Conservation (phyloP, 2,113 vertebrate genomes). For the Nannobrachium achirus region DNA sequence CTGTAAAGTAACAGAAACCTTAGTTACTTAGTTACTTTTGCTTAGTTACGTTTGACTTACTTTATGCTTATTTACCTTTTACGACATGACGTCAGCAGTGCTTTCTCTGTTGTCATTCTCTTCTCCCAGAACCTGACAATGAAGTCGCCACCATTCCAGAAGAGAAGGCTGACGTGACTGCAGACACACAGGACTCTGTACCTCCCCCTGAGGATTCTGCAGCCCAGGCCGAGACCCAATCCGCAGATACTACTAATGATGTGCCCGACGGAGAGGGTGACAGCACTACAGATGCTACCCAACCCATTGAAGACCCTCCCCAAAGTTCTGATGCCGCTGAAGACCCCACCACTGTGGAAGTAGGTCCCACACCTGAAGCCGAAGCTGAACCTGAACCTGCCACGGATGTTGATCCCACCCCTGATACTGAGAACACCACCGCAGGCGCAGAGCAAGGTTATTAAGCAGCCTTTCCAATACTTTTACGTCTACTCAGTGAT, state of each 20-base stretch:
- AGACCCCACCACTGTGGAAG: slow-evolving; percentile 22
- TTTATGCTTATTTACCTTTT: too few relatives aligned
- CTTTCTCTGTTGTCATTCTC: background rate
- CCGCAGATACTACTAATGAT: slow-evolving; percentile 8
- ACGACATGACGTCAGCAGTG: too few relatives aligned
- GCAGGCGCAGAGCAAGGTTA: background rate
- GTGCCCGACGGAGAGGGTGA: slow-evolving; percentile 39
- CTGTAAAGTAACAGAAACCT: too few relatives aligned
- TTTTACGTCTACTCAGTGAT: too few relatives aligned
- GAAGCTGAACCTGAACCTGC: slow-evolving; percentile 28
- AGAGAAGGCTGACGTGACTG: background rate
- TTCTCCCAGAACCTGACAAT: background rate
- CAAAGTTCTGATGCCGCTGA: slow-evolving; percentile 15
- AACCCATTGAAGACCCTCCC: slow-evolving; percentile 25
- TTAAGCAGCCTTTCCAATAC: too few relatives aligned
- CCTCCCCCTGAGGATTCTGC: slow-evolving; percentile 38
- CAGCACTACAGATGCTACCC: background rate
- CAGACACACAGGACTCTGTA: background rate
- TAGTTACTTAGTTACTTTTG: too few relatives aligned
- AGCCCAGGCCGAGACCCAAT: slow-evolving; percentile 23
- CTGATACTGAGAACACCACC: slow-evolving; percentile 15
- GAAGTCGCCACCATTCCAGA: background rate
- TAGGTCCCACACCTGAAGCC: slow-evolving; percentile 9
- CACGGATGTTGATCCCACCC: slow-evolving; percentile 9
- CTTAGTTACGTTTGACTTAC: too few relatives aligned